A percentile compares a stretch with the other conserved stretches of the same genome.
Evolutionary conservation across 2,797 vertebrate species (phyloP).

Genomic region (Mormyrops boulengeri): DNA sequence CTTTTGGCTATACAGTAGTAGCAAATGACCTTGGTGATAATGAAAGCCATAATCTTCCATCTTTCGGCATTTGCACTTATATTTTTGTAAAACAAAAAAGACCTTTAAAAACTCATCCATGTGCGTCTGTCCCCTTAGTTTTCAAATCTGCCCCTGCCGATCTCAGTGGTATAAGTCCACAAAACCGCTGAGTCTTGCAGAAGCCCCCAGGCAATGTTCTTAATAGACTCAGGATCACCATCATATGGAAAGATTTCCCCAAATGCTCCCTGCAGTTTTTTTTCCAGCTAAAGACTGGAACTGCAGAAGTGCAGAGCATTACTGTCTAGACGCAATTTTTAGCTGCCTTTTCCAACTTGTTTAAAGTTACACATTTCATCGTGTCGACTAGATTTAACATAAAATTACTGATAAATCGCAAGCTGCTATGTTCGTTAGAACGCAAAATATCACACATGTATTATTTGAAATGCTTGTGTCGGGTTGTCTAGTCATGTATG

Average conservation of each 20-base stretch:
- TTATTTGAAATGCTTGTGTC: background rate
- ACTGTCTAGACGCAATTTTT: background rate
- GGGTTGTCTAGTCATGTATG: background rate
- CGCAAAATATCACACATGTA: background rate
- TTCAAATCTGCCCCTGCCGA: background rate
- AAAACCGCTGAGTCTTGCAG: background rate
- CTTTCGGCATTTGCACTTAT: background rate
- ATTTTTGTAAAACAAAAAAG: background rate
- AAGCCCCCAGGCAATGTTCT: background rate
- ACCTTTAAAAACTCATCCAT: background rate
- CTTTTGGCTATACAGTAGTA: background rate
- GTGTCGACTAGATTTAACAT: background rate
- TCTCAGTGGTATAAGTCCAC: background rate
- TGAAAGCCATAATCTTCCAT: background rate
- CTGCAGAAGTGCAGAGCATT: background rate
- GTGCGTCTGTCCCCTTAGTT: background rate
- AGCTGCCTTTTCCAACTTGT: background rate
- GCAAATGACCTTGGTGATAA: background rate
- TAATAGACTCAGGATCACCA: background rate
- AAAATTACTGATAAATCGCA: background rate
- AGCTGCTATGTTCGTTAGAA: background rate
- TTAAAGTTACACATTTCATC: background rate
- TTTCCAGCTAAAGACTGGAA: background rate
- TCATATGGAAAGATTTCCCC: background rate
- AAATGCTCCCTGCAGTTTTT: background rate